Conservation (phyloP, 2,797 vertebrate species). For the Streptopelia turtur region DNA sequence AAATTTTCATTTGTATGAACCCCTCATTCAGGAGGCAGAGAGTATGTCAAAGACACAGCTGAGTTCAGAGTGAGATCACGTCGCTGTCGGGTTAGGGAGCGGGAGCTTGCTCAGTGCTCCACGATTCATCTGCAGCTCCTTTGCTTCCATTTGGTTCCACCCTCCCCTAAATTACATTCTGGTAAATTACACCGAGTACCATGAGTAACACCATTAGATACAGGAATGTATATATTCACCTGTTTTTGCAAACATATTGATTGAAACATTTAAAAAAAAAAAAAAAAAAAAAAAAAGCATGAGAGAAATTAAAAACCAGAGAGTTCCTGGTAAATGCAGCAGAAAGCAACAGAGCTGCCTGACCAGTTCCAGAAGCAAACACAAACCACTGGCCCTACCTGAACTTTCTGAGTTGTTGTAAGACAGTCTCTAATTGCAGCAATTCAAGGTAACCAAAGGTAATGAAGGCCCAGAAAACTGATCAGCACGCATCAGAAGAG, state of each 20-base stretch:
- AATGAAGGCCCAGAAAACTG: neutral
- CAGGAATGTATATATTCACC: neutral
- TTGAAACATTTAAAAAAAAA: neutral
- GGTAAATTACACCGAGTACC: neutral
- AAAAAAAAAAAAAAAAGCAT: neutral
- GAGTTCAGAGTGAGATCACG: neutral
- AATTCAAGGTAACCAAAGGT: neutral
- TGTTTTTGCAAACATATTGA: neutral
- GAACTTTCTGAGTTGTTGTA: neutral
- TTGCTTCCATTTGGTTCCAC: neutral
- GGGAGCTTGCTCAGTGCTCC: neutral
- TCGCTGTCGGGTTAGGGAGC: neutral
- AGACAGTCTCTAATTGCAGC: neutral
- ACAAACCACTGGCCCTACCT: neutral
- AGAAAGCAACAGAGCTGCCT: neutral
- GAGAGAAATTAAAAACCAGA: neutral
- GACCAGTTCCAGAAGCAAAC: neutral
- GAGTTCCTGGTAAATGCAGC: neutral
- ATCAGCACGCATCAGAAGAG: neutral
- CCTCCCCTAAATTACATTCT: neutral
- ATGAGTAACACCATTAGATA: rapidly evolving
- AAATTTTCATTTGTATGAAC: neutral
- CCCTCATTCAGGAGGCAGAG: neutral
- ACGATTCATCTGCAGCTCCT: neutral
- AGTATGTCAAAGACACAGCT: neutral